Evolutionary conservation across 2,888 invertebrate genomes (phyloP).

Genomic region (Drosophila peninsularis): DNA sequence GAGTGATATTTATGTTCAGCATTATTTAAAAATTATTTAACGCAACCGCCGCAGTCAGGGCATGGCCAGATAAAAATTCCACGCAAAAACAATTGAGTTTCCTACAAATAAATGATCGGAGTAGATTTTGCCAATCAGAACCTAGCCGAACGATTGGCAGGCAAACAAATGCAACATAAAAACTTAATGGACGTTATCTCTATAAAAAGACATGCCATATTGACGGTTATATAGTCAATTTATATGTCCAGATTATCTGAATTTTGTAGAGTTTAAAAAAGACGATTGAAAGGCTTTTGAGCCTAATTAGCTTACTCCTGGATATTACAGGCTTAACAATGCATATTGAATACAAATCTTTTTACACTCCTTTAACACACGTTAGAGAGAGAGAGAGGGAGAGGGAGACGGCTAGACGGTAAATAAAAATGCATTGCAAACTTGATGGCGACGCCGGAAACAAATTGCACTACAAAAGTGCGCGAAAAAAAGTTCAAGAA

Average conservation of each 20-base stretch:
- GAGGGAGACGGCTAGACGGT: slow-evolving; percentile 1
- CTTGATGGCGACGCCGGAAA: slow-evolving; percentile 49
- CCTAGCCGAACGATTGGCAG: background rate
- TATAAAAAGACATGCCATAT: slow-evolving; percentile 7
- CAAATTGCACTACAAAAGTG: slow-evolving; percentile 51
- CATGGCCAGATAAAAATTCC: slow-evolving; percentile 21
- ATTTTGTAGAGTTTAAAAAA: background rate
- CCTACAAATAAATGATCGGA: slow-evolving; percentile 35
- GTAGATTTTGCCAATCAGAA: slow-evolving; percentile 38
- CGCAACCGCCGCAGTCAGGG: slow-evolving; percentile 22
- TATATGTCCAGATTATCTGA: background rate
- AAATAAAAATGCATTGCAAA: slow-evolving; percentile 34
- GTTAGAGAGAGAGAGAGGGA: background rate
- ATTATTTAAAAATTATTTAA: slow-evolving; percentile 50
- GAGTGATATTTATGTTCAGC: slow-evolving; percentile 22
- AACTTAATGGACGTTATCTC: slow-evolving; percentile 1
- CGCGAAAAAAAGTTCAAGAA: background rate
- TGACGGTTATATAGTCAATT: background rate
- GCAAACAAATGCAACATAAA: background rate
- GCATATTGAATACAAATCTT: background rate
- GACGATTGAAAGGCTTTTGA: background rate
- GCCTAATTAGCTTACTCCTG: background rate
- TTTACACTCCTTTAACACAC: too few relatives aligned
- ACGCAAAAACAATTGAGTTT: slow-evolving; percentile 19
- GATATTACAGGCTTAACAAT: too few relatives aligned